Evolutionary conservation across 2,113 vertebrate species (phyloP).

Genomic region (Rutilus rutilus): DNA sequence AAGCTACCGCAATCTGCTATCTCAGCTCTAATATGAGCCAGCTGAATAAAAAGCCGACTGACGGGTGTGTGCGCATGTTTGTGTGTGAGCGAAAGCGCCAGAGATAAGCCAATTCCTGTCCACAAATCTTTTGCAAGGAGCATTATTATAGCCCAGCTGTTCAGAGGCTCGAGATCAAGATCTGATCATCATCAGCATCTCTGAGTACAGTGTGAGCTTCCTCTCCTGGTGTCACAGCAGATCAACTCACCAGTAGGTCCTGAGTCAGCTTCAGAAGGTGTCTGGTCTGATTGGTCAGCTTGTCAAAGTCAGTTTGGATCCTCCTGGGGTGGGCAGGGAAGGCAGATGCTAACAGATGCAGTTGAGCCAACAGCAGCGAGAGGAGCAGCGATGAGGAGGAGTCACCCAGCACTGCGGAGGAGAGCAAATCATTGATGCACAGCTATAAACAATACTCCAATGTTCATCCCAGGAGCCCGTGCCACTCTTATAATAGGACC

Average conservation of each 20-base stretch:
- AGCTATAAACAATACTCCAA: conserved; percentile 30
- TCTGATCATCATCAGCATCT: conserved; percentile 51
- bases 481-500: conserved; percentile 21
- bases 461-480: conserved; percentile 36
- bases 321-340: conserved; percentile 69
- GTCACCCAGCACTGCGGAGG: conserved; percentile 77
- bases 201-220: conserved; percentile 25
- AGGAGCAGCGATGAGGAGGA: conserved; percentile 78
- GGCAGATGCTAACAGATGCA: conserved; percentile 74
- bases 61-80: conserved; percentile 20
- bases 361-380: conserved; percentile 79
- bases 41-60: conserved; percentile 48
- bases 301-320: conserved; percentile 72
- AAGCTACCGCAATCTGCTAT: conserved; percentile 56
- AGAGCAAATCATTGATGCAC: conserved; percentile 71
- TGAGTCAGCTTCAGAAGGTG: conserved; percentile 78
- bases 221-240: conserved; percentile 5
- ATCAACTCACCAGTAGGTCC: conserved; percentile 77
- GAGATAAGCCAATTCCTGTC: conserved; percentile 40
- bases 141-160: conserved; percentile 34
- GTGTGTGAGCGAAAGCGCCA: conserved; percentile 24
- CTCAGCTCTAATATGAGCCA: conserved; percentile 54
- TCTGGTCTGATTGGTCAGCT: conserved; percentile 79
- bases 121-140: conserved; percentile 29
- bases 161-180: conserved; percentile 32